Evolutionary conservation across 2,888 invertebrate species (phyloP), one percentile per base, ranked within the genome.

Genomic region (Drosophila cognata): DNA sequence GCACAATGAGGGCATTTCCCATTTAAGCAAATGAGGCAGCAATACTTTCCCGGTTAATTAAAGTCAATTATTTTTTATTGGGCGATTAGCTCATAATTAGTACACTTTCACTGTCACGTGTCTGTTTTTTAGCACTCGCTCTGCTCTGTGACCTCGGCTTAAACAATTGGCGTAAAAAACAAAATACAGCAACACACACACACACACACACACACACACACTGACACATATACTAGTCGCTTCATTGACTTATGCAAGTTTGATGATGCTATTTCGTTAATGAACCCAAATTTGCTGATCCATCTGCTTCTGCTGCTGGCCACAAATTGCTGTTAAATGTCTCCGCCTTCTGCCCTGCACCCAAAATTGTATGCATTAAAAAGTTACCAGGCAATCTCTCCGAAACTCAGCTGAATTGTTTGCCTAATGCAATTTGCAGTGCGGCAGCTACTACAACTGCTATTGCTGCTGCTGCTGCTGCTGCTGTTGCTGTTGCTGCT

Each of bases 381-480:
- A 60, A 57, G 61, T 46, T 46, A 62, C 36, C 62, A 66, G 33
- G 57, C 43, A 16, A 57, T 31, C 43, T 57, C 29, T 41, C 21
- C 38, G 41, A 43, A 41, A 53, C 66, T 62, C 43, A 59, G 75
- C 64, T 76, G 76, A 82, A 81, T 81, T 81, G 83, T 82, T 81
- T 81, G 83, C 80, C 77, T 81, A 81, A 81, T 79, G 83, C 83
- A 82, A 82, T 81, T 81, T 81, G 58, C 82, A 57, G 58, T 62
- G 67, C 55, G 48, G 48, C 67, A 62, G 36, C 62, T 18, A 50
- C 64, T 28, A n/a, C 53, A 55, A 31, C 56, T 38, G 53, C 28
- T 38, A 18, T 41, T 41, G 35, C 53, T 50, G 38, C 25, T 18
- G n/a, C 41, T 46, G 21, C 43, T n/a, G 21, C 41, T 3, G 46